Evolutionary conservation across 2,797 vertebrate genomes (phyloP), one percentile per base, ranked within the genome.

Genomic region (Scomberomorus guttatus): DNA sequence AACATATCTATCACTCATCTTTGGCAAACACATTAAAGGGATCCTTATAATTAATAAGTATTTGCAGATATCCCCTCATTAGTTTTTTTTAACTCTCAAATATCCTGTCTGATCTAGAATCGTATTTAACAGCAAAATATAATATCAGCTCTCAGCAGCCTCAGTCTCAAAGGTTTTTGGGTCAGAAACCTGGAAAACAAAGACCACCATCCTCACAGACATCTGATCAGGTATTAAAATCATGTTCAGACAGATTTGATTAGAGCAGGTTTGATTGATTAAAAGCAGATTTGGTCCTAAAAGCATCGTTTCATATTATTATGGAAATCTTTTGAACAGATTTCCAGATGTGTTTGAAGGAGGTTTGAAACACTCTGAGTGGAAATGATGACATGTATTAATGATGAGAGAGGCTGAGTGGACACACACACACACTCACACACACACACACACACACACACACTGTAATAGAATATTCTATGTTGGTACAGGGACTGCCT

Each of bases 391-490:
- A 60, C 70, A 90, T 89, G 79, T 85, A 77, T 84, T 81, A 86
- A 83, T 86, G 67, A 86, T 86, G 83, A 89, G 76, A 89, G 76
- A 24, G 11, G 44, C 58, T 68, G 65, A 75, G 70, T 61, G 59
- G 75, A 72, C 69, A 77, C 66, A 34, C 79, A 66, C 42, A 68
- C 51, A 69, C 50, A 65, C 67, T 76, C 72, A 71, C 27, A 55
- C 61, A 81, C 50, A 81, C 62, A 76, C 70, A 37, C 62, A 44
- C 63, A 63, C 70, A 78, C 63, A 62, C 76, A 75, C 66, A 44
- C 27, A 13, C 10, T 48, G 74, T 78, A 77, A 83, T 83, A 84
- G 83, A 86, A 90, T 90, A 88, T 88, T 88, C 83, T 69, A 81
- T 79, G 77, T 14, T 29, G 67, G 25, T 50, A 55, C 72, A 56